Base-by-base conservation (phyloP, 2,113 vertebrate genomes). In the Zosterops lateralis region DNA sequence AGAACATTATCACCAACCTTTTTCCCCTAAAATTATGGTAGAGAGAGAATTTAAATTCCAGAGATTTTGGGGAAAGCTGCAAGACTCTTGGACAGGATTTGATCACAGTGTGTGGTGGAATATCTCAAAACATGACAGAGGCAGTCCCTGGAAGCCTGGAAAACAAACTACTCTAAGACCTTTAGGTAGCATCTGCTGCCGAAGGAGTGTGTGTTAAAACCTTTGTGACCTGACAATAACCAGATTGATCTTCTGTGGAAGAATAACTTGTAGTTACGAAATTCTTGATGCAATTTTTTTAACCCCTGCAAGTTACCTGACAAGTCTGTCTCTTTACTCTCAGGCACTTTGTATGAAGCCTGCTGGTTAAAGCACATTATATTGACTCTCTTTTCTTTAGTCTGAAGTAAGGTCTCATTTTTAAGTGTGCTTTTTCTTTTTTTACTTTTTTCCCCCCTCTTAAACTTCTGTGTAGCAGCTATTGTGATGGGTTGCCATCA, bases 371-470 rank as follows among this genome's bases (percentile, higher is more conserved):
- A 60, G 13, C 14, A 29, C 4, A 5, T 51, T 36, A 12, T 31
- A 6, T 24, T 58, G 42, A 12, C 12, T 62, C 3, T 40, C 1
- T 48, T 88, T 75, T 40, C 36, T 79, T 79, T 64, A 9, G 15
- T 78, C 44, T 67, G 61, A 75, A 60, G 10, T 62, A 29, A 42
- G 15, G 18, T 82, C 61, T 78, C 26, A 10, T 73, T 73, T 80
- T 57, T 32, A 86, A 47, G n/a, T 1, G 1, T 28, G 6, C 3
- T 45, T 36, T 34, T 47, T 36, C 6, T 26, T 42, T 64, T 70
- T 36, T 31, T 5, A 26, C 25, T 13, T 45, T 7, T 7, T 10
- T 0, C 0, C 4, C 4, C 2, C 2, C 26, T 3, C n/a, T 45
- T 32, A 47, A 61, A 11, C 24, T 42, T 75, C 14, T 75, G 25